Conservation (phyloP, 2,113 vertebrate species). For the Thalassoma bifasciatum region DNA sequence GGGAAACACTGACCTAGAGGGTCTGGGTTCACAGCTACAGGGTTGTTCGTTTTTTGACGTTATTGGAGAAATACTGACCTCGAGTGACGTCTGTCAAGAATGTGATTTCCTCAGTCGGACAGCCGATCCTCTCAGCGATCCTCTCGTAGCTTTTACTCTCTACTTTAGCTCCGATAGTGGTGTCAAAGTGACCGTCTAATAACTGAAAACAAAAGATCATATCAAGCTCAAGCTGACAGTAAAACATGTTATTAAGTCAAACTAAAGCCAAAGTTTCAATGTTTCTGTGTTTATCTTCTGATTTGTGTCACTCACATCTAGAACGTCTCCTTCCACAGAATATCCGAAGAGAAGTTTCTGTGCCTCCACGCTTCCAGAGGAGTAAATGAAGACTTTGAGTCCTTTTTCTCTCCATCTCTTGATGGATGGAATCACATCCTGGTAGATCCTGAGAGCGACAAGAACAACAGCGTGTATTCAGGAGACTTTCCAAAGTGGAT, state of each 20-base stretch:
- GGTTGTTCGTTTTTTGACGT: too few species aligned
- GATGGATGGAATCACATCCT: slow-evolving; percentile 92
- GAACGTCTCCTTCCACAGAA: slow-evolving; percentile 93
- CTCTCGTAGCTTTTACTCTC: slow-evolving; percentile 93
- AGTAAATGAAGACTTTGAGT: slow-evolving; percentile 94
- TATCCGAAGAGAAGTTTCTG: slow-evolving; percentile 95
- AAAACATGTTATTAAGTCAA: too few species aligned
- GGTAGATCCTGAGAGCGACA: slow-evolving; percentile 86
- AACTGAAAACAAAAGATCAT: slow-evolving; percentile 81
- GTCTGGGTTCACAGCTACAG: too few species aligned
- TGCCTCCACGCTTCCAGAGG: slow-evolving; percentile 95
- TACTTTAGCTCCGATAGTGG: slow-evolving; percentile 92
- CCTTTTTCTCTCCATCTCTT: slow-evolving; percentile 89
- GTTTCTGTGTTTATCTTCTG: not conserved
- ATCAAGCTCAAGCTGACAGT: too few species aligned
- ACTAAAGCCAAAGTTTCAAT: not conserved
- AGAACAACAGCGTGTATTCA: not conserved
- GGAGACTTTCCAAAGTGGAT: not conserved
- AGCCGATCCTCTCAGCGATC: slow-evolving; percentile 91
- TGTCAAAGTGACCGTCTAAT: slow-evolving; percentile 96
- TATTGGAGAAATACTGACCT: slow-evolving; percentile 67
- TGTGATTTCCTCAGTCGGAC: slow-evolving; percentile 89
- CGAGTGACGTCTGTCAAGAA: slow-evolving; percentile 93
- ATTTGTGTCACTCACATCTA: slow-evolving; percentile 85
- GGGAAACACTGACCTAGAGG: too few species aligned